Conservation (phyloP, 1,140 invertebrate species). For the Nilaparvata lugens region DNA sequence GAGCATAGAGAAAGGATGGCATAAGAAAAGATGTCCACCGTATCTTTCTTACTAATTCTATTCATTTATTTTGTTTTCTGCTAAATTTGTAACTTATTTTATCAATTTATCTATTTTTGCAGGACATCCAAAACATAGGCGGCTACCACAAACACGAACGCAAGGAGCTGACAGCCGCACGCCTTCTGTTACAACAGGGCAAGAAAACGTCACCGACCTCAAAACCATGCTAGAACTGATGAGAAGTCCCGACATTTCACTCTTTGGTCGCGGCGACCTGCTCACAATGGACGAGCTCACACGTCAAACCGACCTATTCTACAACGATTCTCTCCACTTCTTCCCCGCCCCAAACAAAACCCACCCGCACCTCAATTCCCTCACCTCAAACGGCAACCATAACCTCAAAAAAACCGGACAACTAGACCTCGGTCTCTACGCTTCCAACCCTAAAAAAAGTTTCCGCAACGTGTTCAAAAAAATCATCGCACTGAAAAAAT, state of each 20-base stretch:
- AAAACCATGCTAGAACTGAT: conserved; percentile 44
- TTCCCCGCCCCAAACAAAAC: neutral
- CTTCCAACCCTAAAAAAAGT: neutral
- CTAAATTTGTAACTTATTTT: no score
- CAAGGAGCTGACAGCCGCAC: conserved; percentile 30
- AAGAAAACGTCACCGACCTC: conserved; percentile 41
- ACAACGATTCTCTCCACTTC: neutral
- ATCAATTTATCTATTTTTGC: conserved; percentile 12
- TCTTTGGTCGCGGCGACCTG: conserved; percentile 50
- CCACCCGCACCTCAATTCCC: neutral
- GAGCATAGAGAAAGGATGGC: no score
- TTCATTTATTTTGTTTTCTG: no score
- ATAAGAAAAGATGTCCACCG: no score
- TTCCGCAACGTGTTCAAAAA: neutral
- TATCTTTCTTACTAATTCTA: no score
- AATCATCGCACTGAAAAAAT: neutral
- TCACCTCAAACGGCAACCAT: neutral
- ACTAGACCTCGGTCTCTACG: neutral
- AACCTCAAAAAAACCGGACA: neutral
- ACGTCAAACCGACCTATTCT: neutral
- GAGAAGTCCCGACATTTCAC: conserved; percentile 50
- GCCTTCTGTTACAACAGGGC: conserved; percentile 43
- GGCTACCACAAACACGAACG: conserved; percentile 17
- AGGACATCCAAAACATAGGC: conserved; percentile 9
- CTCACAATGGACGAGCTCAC: neutral